These are phyloP conservation scores for Menidia beryllina DNA, from an alignment of 2,113 vertebrate species.

Conservation along the genomic window DNA sequence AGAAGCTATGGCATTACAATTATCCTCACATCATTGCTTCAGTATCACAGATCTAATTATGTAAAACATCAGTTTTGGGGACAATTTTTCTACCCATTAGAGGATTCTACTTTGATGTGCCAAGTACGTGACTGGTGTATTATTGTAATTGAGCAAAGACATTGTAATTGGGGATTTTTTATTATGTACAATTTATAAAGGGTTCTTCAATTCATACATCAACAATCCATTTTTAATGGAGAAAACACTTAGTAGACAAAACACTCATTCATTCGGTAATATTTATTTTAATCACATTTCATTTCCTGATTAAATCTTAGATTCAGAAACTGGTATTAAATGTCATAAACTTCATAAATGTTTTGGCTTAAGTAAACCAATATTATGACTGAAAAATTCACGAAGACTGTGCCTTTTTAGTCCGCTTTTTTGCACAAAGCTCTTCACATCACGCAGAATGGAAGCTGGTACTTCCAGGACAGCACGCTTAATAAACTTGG, in stretches of 20 bases:
- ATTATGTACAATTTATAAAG: too few species aligned
- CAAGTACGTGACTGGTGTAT: neutral
- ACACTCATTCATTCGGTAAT: neutral
- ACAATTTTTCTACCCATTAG: conserved; percentile 5
- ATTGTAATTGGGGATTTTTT: too few species aligned
- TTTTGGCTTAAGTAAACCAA: neutral
- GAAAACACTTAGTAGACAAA: neutral
- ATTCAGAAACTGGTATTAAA: neutral
- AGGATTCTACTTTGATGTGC: conserved; percentile 1
- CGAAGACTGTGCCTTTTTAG: neutral
- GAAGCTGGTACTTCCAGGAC: neutral
- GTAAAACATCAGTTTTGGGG: too few species aligned
- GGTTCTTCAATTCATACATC: neutral
- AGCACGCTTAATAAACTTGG: conserved; percentile 6
- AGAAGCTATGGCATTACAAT: neutral
- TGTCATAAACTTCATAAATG: neutral
- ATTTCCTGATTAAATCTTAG: neutral
- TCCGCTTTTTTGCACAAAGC: neutral
- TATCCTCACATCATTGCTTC: neutral
- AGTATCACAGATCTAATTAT: too few species aligned
- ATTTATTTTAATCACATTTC: neutral
- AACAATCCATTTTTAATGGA: neutral
- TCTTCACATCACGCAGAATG: neutral
- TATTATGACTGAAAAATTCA: neutral
- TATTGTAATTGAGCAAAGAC: neutral